phyloP scores from a whole-genome alignment of 2,888 invertebrate species.

The Siphonodentalium dalli region DNA sequence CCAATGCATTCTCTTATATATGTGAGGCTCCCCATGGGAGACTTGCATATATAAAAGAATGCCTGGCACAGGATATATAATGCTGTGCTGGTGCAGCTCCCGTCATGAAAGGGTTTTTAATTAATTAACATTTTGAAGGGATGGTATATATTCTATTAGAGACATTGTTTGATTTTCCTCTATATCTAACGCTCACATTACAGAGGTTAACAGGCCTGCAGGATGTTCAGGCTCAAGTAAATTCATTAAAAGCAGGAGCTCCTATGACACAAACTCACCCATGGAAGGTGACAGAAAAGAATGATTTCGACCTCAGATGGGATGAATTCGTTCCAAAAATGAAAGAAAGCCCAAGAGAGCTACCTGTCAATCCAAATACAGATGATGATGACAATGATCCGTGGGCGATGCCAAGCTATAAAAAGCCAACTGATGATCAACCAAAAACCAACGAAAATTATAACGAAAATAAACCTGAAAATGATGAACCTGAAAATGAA shows the following conservation, averaged over 20 bases:
- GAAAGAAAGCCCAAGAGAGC: constrained; percentile 6
- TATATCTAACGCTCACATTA: constrained; percentile 21
- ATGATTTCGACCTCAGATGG: constrained; percentile 34
- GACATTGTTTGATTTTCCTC: background rate
- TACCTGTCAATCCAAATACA: constrained; percentile 8
- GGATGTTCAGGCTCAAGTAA: constrained; percentile 45
- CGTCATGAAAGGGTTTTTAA: too few species aligned
- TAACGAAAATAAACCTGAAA: constrained; percentile 1
- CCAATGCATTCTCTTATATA: too few species aligned
- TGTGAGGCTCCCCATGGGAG: too few species aligned
- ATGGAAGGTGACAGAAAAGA: constrained; percentile 31
- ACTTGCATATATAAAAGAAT: too few species aligned
- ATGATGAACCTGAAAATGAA: constrained; percentile 7
- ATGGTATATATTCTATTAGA: too few species aligned
- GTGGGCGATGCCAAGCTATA: background rate
- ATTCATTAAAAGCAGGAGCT: constrained; percentile 38
- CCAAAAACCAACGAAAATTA: background rate
- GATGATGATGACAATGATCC: constrained; percentile 8
- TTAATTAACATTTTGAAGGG: too few species aligned
- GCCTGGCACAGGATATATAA: too few species aligned
- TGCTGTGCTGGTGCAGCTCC: too few species aligned
- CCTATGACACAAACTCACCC: constrained; percentile 26
- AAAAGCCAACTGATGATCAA: background rate
- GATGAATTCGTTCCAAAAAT: constrained; percentile 29
- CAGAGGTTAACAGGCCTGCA: constrained; percentile 49